These are phyloP conservation scores for Gasteruption jaculator DNA, from an alignment of 2,888 invertebrate genomes.

Conservation along the genomic window DNA sequence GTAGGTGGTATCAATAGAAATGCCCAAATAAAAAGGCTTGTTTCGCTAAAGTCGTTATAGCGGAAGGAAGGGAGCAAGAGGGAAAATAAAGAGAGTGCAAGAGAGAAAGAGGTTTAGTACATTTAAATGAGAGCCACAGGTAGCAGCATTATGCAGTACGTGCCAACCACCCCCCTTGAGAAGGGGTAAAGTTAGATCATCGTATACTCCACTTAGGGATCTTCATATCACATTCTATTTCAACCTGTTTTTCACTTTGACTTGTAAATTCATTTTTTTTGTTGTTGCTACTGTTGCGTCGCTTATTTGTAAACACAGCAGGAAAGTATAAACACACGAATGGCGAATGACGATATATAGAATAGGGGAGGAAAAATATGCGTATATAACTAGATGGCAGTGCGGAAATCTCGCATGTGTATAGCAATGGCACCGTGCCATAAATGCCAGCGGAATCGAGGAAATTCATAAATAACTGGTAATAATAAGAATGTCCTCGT, in stretches of 20 bases:
- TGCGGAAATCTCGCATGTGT: too few relatives aligned
- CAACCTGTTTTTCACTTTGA: too few relatives aligned
- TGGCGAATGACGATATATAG: too few relatives aligned
- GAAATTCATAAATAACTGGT: constrained; percentile 18
- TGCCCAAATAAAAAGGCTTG: constrained; percentile 27
- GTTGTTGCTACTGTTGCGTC: too few relatives aligned
- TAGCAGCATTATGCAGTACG: constrained; percentile 46
- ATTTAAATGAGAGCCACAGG: constrained; percentile 49
- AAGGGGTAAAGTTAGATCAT: constrained; percentile 41
- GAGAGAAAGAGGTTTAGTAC: constrained; percentile 38
- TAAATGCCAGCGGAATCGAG: constrained; percentile 18
- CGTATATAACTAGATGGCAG: too few relatives aligned
- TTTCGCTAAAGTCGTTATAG: constrained; percentile 19
- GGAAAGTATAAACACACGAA: too few relatives aligned
- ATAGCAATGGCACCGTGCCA: constrained; percentile 17
- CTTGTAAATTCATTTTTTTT: too few relatives aligned
- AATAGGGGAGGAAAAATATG: too few relatives aligned
- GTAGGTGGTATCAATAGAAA: constrained; percentile 32
- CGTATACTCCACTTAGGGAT: constrained; percentile 25
- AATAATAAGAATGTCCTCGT: constrained; percentile 23
- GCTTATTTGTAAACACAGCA: too few relatives aligned
- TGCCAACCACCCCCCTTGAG: constrained; percentile 38
- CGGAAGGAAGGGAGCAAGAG: constrained; percentile 15
- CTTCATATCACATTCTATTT: too few relatives aligned
- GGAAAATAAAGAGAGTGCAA: constrained; percentile 21